Evolutionary conservation across 2,113 vertebrate species (phyloP), one percentile per base, ranked within the genome.

Genomic region (Manacus vitellinus): DNA sequence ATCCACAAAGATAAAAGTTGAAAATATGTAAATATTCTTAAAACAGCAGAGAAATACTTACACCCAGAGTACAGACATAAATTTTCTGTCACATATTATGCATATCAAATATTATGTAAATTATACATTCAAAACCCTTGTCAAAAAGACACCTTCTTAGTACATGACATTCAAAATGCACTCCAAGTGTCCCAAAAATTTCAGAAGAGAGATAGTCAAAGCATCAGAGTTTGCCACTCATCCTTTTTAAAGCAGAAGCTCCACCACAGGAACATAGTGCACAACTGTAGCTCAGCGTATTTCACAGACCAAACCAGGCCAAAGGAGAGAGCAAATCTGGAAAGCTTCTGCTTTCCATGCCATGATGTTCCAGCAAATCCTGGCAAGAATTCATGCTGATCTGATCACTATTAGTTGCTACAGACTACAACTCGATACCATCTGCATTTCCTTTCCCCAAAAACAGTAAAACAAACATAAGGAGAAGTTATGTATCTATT

Each of bases 341-440:
- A 96, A 96, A 96, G 95, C 68, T 94, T 78, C 88, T 92, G 86
- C 92, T 97, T 94, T 89, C 95, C 76, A 89, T 92, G 91, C 95
- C 96, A 92, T 93, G 91, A 77, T 65, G 92, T 96, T 96, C 92
- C 73, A 92, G 85, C 75, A 97, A 87, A 94, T 96, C 87, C 81
- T 97, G 96, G 97, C 97, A 97, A 89, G 93, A 97, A 93, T 96
- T 96, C 73, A 90, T 93, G 89, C 85, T 97, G 97, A 97, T 95
- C 96, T 12, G 82, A 89, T 93, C 93, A 94, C 75, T 95, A 93
- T 93, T 87, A 93, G 78, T 82, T 95, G 93, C 79, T 96, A 94
- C 89, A 95, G 95, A 94, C 90, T 96, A 95, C 87, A 97, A 96
- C 94, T 95, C 93, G 66, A 65, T 87, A 96, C 85, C 82, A 72